Evolutionary conservation across 92 coral and sea anemone species (phyloP).

Genomic region (Palythoa caribaeorum): DNA sequence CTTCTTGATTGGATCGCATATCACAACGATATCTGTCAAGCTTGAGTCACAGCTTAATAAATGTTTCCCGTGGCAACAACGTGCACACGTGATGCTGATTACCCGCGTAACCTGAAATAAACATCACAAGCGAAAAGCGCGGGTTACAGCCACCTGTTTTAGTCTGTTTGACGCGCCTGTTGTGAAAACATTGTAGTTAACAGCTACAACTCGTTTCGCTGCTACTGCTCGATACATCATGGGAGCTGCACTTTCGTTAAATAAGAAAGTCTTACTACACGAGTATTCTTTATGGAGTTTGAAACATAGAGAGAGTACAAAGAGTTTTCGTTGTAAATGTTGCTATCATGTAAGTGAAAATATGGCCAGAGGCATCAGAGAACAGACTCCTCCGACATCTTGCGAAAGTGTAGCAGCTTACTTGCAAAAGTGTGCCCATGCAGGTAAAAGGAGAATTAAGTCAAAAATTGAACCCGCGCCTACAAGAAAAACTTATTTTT

Average conservation of each 20-base stretch:
- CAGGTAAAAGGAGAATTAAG: conserved; percentile 88
- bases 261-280: conserved; percentile 80
- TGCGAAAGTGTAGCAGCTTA: conserved; percentile 95
- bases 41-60: conserved; percentile 77
- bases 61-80: conserved; percentile 69
- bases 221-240: conserved; percentile 53
- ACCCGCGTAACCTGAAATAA: conserved; percentile 72
- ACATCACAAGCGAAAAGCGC: conserved; percentile 75
- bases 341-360: conserved; percentile 77
- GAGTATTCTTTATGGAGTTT: conserved; percentile 87
- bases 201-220: conserved; percentile 30
- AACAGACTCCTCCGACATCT: conserved; percentile 75
- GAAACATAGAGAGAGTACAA: conserved; percentile 83
- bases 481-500: conserved; percentile 56
- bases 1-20: conserved; percentile 67
- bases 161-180: conserved; percentile 69
- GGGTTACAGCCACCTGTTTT: conserved; percentile 82
- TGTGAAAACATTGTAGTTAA: conserved; percentile 67
- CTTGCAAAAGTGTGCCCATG: conserved; percentile 95
- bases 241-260: conserved; percentile 94
- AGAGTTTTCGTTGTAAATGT: conserved; percentile 81
- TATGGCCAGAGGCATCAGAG: conserved; percentile 76
- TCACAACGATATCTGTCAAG: conserved; percentile 32
- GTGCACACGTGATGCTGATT: conserved; percentile 62
- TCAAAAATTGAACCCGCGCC: conserved; percentile 92